A percentile compares a stretch with the other conserved stretches of the same genome.
These are phyloP conservation scores for Dynastes maya DNA, from an alignment of 2,888 invertebrate genomes.

Conservation along the genomic window DNA sequence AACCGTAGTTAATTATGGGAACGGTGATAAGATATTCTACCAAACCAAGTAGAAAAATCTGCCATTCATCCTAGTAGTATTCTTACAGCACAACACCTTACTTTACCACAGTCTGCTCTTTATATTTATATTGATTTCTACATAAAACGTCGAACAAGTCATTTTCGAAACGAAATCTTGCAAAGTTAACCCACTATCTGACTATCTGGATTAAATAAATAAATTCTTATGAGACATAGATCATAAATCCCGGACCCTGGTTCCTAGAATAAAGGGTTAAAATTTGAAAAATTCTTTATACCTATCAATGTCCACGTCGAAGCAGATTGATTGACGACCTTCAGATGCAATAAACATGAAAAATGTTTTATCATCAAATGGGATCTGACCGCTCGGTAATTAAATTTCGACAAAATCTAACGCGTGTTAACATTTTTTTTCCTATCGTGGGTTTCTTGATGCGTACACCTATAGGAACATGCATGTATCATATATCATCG, in stretches of 20 bases:
- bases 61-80: too few species aligned
- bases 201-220: too few species aligned
- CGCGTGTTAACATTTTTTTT: slow-evolving; percentile 6
- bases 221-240: background rate
- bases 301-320: background rate
- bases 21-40: too few species aligned
- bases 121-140: too few species aligned
- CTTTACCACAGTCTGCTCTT: too few species aligned
- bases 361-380: slow-evolving; percentile 50
- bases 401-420: slow-evolving; percentile 47
- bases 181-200: too few species aligned
- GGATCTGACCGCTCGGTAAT: slow-evolving; percentile 48
- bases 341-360: slow-evolving; percentile 31
- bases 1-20: too few species aligned
- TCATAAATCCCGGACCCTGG: background rate
- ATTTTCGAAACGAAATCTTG: too few species aligned
- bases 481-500: slow-evolving; percentile 9
- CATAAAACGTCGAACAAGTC: too few species aligned
- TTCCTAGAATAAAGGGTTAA: slow-evolving; percentile 1
- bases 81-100: too few species aligned
- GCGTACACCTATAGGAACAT: background rate
- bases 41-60: too few species aligned
- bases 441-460: background rate
- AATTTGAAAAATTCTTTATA: background rate
- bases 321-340: slow-evolving; percentile 35